phyloP scores from a whole-genome alignment of 2,888 invertebrate species.

The Cheilosia soror region DNA sequence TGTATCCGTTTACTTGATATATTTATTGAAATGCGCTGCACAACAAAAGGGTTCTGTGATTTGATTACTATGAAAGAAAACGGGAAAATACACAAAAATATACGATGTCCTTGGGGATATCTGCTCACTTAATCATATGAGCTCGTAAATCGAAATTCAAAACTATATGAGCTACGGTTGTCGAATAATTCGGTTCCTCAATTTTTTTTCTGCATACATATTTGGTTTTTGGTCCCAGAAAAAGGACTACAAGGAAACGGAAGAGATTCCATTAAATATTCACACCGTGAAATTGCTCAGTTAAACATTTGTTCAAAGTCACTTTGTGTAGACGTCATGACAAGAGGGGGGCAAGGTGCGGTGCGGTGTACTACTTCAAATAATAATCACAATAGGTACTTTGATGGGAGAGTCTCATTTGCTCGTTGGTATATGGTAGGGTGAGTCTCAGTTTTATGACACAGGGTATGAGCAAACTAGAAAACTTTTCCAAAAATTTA shows the following conservation, averaged over 20 bases:
- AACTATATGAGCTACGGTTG: conserved; percentile 24
- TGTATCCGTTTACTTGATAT: conserved; percentile 35
- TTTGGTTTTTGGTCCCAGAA: conserved; percentile 51
- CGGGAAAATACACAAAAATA: conserved; percentile 33
- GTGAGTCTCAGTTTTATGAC: conserved; percentile 39
- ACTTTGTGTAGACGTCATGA: conserved; percentile 52
- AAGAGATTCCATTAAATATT: conserved; percentile 64
- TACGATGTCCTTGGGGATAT: conserved; percentile 66
- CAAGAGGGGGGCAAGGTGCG: background rate
- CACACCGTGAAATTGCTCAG: conserved; percentile 73
- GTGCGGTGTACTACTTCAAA: conserved; percentile 46
- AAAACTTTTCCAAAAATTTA: conserved; percentile 73
- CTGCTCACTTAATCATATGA: conserved; percentile 23
- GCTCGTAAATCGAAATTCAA: conserved; percentile 20
- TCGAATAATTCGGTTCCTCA: conserved; percentile 30
- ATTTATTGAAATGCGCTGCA: conserved; percentile 49
- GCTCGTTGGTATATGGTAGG: background rate
- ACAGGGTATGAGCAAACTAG: conserved; percentile 49
- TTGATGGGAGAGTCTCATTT: conserved; percentile 29
- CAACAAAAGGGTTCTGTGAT: conserved; percentile 71
- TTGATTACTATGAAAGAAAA: conserved; percentile 60
- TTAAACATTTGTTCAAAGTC: conserved; percentile 73
- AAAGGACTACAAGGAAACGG: conserved; percentile 28
- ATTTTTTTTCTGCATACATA: conserved; percentile 28
- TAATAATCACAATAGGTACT: conserved; percentile 58